Base-by-base conservation (phyloP, 2,888 invertebrate genomes). In the Zaprionus bogoriensis region DNA sequence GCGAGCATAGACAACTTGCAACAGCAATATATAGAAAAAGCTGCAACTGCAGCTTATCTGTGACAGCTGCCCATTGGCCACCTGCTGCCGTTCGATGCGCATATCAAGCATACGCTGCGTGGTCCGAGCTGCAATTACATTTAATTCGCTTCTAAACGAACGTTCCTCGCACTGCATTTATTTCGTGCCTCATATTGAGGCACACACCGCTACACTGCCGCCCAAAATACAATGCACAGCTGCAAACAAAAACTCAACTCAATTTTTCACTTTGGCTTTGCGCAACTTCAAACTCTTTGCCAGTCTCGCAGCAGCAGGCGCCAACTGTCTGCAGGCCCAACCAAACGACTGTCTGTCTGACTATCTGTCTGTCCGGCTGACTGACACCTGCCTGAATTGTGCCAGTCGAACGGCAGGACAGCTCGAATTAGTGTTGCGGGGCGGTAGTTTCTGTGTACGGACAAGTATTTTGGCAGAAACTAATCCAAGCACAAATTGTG, bases 301-400 rank as follows among this genome's bases (percentile, higher is more conserved):
- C 27, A 67, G 19, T 44, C 20, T 55, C 27, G 55, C 10, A 42
- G 38, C 22, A n/a, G 32, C 51, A 22, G 46, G 41, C 66, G 59
- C 58, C 55, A 28, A 48, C 66, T 70, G 61, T 22, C 39, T 39
- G 39, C 17, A n/a, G 19, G 10, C 6, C n/a, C n/a, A n/a, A n/a
- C n/a, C n/a, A n/a, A n/a, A n/a, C n/a, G 50, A 20, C 48, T 39
- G 19, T 23, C 9, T 38, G 38, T 30, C 46, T 19, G 12, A 22
- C 27, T 55, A 38, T 10, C 32, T 54, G 42, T 10, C 54, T 38
- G 47, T 7, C 52, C 14, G 50, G 7, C 59, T 57, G 69, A 72
- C 61, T 72, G 80, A 78, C 81, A 80, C 65, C 65, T 84, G 80
- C 70, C 71, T 68, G 64, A 82, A 74, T 66, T 68, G 47, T 74